Percentiles rank a stretch among this genome's conserved stretches.
Evolutionary conservation across 1,140 invertebrate species (phyloP).

Genomic region (Lordiphosa mommai): DNA sequence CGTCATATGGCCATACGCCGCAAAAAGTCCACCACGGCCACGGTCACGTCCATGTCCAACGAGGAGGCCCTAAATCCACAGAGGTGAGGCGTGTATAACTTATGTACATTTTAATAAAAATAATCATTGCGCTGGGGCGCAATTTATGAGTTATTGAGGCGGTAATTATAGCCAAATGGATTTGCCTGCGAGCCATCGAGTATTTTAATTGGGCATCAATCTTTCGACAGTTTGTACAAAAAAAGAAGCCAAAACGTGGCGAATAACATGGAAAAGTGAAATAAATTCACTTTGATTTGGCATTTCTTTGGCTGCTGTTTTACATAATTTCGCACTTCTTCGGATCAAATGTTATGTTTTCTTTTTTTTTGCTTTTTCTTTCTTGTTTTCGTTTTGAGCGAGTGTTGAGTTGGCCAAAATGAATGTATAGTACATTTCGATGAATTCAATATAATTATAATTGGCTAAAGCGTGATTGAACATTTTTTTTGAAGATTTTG

Average conservation of each 20-base stretch:
- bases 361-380: slow-evolving; percentile 7
- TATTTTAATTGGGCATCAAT: slow-evolving; percentile 74
- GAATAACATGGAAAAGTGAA: slow-evolving; percentile 9
- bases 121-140: slow-evolving; percentile 20
- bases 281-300: slow-evolving; percentile 12
- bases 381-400: slow-evolving; percentile 17
- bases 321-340: slow-evolving; percentile 53
- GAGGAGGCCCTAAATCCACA: slow-evolving; percentile 4
- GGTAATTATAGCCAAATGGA: slow-evolving; percentile 59
- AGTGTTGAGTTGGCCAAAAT: slow-evolving; percentile 20
- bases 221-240: slow-evolving; percentile 28
- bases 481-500: too few relatives aligned
- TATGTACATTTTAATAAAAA: neutral
- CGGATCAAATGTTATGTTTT: slow-evolving; percentile 22
- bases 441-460: too few relatives aligned
- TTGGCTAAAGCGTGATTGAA: too few relatives aligned
- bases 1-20: slow-evolving; percentile 84
- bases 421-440: neutral
- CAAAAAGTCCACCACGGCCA: slow-evolving; percentile 69
- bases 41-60: slow-evolving; percentile 14
- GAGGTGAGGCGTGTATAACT: neutral
- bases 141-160: slow-evolving; percentile 60
- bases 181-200: slow-evolving; percentile 30
- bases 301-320: slow-evolving; percentile 29
- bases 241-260: slow-evolving; percentile 4